Conservation (phyloP, 2,113 vertebrate species). For the Astatoreochromis straeleni region DNA sequence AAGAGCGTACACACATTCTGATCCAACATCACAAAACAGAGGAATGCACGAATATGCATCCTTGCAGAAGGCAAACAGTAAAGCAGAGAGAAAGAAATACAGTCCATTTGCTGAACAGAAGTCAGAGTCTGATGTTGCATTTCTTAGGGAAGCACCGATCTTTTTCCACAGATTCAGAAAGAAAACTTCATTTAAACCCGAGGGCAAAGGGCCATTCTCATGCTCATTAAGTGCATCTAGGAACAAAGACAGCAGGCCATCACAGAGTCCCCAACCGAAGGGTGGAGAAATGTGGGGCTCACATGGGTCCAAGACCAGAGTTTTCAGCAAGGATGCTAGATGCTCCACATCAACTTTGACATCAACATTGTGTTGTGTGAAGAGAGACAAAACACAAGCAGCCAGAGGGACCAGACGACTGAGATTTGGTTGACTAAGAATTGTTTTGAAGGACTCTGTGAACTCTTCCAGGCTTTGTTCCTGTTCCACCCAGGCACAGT, state of each 20-base stretch:
- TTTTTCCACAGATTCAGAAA: constrained; percentile 61
- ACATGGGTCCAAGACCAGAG: constrained; percentile 15
- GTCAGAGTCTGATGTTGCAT: background rate
- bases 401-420: constrained; percentile 51
- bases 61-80: constrained; percentile 47
- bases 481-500: constrained; percentile 42
- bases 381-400: constrained; percentile 61
- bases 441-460: constrained; percentile 49
- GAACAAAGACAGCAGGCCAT: constrained; percentile 67
- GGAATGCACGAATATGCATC: constrained; percentile 55
- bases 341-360: constrained; percentile 45
- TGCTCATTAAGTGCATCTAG: constrained; percentile 57
- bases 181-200: constrained; percentile 23
- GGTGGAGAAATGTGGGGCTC: constrained; percentile 34
- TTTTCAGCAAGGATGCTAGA: constrained; percentile 42
- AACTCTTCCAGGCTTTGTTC: constrained; percentile 56
- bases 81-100: constrained; percentile 52
- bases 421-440: constrained; percentile 52
- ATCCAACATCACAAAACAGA: constrained; percentile 45
- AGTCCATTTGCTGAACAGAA: constrained; percentile 62
- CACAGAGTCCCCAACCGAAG: constrained; percentile 63
- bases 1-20: constrained; percentile 50
- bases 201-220: constrained; percentile 7
- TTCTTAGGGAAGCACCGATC: constrained; percentile 38
- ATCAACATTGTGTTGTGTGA: constrained; percentile 31